Percentiles rank a stretch among this genome's conserved stretches.
Conservation (phyloP, 2,888 invertebrate species). For the Asteroscopus sphinx region DNA sequence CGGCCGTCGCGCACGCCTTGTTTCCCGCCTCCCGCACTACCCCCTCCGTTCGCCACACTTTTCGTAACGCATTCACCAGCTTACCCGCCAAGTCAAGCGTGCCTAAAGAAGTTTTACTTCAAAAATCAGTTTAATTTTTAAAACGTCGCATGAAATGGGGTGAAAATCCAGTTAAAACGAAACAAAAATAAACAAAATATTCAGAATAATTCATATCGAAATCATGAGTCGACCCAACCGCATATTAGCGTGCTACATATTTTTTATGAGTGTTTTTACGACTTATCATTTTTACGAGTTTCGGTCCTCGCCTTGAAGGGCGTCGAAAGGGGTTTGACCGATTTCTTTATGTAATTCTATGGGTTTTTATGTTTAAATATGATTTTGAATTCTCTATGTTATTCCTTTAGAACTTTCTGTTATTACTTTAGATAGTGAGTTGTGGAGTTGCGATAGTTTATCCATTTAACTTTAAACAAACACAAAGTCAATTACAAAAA, state of each 20-base stretch:
- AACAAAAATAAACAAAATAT: conserved; percentile 39
- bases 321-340: conserved; percentile 52
- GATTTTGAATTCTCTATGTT: conserved; percentile 23
- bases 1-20: too few species aligned
- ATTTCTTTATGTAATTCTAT: conserved; percentile 56
- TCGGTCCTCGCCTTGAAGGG: conserved; percentile 33
- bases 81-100: too few species aligned
- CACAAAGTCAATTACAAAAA: too few species aligned
- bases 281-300: conserved; percentile 74
- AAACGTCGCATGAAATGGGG: not conserved
- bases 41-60: too few species aligned
- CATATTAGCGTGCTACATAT: conserved; percentile 52
- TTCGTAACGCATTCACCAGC: too few species aligned
- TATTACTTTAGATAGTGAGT: conserved; percentile 9
- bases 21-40: too few species aligned
- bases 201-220: conserved; percentile 39
- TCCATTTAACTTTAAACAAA: too few species aligned
- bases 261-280: conserved; percentile 70
- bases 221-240: conserved; percentile 33
- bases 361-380: conserved; percentile 31
- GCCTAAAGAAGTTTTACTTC: not conserved
- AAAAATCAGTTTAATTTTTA: not conserved
- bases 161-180: conserved; percentile 21
- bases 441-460: too few species aligned
- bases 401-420: conserved; percentile 9